Base-by-base conservation (phyloP, 2,797 vertebrate species). In the Crenuchus spilurus region DNA sequence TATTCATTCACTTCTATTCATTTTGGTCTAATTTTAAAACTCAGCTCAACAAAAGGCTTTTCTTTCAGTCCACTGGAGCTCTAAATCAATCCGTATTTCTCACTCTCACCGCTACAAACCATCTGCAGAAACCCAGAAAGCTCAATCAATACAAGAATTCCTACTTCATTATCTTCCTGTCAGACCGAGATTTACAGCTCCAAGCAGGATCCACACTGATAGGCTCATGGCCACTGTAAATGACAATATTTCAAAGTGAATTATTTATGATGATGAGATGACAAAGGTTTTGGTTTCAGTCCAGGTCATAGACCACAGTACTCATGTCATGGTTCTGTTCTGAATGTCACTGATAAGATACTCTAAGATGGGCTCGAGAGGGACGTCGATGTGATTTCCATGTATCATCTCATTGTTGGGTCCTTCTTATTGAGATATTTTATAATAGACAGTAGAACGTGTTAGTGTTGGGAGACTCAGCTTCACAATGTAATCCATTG, bases 131-230 rank as follows among this genome's bases (percentile, higher is more conserved):
- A 1, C 41, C 35, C 61, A 77, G 69, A 62, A 54, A 55, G 58
- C 30, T 57, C 39, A 79, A 72, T 82, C 74, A 82, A 72, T 74
- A 71, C 76, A 67, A 67, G 54, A 67, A 71, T 73, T 64, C 73
- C 33, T 30, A 64, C 57, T 65, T 30, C 7, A 18, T 77, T 72
- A 69, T 49, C 72, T 72, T 37, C 62, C 51, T 67, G 58, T 73
- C 73, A 62, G 44, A 63, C 28, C 33, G 55, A 60, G 37, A 78
- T 76, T 70, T 64, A 73, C 63, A 74, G 65, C 44, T 51, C 44
- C 31, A 75, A 48, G 48, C 61, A 63, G 54, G 37, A 79, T 76
- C 70, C 64, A 63, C 76, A 49, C 48, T 10, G 48, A 61, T 61
- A 11, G 13, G 11, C 58, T 41, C 57, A 30, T 18, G 61, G 52